These are phyloP conservation scores for Temnothorax unifasciatus DNA, from an alignment of 2,888 invertebrate genomes.

Conservation along the genomic window DNA sequence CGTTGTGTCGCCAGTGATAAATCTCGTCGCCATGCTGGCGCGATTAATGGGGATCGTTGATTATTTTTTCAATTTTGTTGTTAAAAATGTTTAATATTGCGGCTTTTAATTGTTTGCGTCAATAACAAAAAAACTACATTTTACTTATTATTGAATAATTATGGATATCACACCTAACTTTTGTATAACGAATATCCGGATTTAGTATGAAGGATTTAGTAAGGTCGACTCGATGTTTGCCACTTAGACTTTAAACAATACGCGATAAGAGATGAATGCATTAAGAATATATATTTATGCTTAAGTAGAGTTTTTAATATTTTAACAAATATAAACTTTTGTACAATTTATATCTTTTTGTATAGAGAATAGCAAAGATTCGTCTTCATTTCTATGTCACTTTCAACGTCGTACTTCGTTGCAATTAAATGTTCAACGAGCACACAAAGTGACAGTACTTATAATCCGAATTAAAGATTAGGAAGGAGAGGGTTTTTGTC, in stretches of 20 bases:
- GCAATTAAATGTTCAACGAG: not conserved
- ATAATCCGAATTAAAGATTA: constrained; percentile 29
- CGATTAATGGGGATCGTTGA: constrained; percentile 58
- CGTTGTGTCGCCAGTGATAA: constrained; percentile 54
- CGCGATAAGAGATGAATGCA: no score
- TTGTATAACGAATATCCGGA: not conserved
- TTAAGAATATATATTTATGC: no score
- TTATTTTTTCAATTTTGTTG: constrained; percentile 41
- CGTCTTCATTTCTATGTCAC: not conserved
- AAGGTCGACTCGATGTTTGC: no score
- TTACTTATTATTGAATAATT: not conserved
- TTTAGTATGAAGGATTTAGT: not conserved
- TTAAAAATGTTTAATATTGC: not conserved
- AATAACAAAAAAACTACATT: not conserved
- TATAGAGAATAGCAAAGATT: not conserved
- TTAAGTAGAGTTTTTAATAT: not conserved
- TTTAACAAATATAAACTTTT: not conserved
- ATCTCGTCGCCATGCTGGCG: constrained; percentile 40
- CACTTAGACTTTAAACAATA: no score
- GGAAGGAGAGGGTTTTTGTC: not conserved
- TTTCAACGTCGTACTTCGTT: not conserved
- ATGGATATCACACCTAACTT: not conserved
- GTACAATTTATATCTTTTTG: not conserved
- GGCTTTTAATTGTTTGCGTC: no score
- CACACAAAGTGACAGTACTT: not conserved